phyloP scores from a whole-genome alignment of 2,888 invertebrate species.

The Acleris emargana region DNA sequence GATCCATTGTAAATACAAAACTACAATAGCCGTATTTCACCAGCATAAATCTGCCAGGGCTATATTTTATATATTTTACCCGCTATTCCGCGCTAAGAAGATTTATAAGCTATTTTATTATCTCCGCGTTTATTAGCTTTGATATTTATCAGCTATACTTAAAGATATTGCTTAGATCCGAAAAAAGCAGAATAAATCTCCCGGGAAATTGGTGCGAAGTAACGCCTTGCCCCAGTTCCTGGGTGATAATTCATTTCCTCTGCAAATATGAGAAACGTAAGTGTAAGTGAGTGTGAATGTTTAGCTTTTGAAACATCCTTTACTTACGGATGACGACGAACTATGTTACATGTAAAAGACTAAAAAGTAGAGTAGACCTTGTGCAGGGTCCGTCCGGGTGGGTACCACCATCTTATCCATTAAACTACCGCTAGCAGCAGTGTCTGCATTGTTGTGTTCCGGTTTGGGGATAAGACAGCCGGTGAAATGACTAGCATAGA shows the following conservation, averaged over 20 bases:
- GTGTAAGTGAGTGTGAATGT: neutral
- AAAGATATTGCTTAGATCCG: slow-evolving; percentile 38
- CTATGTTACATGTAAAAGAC: too few species aligned
- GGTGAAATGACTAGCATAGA: too few species aligned
- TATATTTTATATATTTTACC: slow-evolving; percentile 34
- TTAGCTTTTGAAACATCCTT: too few species aligned
- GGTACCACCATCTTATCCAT: too few species aligned
- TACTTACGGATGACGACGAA: too few species aligned
- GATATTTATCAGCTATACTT: slow-evolving; percentile 43
- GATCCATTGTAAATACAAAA: slow-evolving; percentile 34
- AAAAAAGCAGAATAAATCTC: slow-evolving; percentile 34
- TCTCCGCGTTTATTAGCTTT: slow-evolving; percentile 41
- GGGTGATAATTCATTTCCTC: slow-evolving; percentile 17
- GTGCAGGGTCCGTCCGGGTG: too few species aligned
- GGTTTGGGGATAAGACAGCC: too few species aligned
- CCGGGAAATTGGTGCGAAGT: slow-evolving; percentile 16
- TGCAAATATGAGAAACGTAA: neutral
- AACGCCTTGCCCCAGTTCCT: slow-evolving; percentile 11
- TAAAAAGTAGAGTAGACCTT: too few species aligned
- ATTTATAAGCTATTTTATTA: slow-evolving; percentile 34
- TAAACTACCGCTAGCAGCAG: too few species aligned
- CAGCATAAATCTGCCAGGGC: slow-evolving; percentile 36
- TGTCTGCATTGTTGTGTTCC: too few species aligned
- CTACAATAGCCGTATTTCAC: slow-evolving; percentile 35
- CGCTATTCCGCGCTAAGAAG: slow-evolving; percentile 36